phyloP scores from a whole-genome alignment of 2,888 invertebrate genomes.

The Papilio gigon region DNA sequence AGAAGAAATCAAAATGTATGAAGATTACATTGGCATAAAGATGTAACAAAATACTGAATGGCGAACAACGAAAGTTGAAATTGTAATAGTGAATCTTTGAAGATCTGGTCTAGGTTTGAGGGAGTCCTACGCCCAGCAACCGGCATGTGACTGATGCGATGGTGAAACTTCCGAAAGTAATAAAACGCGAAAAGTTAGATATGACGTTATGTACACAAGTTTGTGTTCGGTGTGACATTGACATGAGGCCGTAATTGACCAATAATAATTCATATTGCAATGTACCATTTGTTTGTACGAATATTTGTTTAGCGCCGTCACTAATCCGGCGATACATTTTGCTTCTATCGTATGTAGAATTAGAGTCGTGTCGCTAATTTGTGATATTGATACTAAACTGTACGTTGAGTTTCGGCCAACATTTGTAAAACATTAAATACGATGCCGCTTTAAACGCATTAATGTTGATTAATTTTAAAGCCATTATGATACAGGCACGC shows the following conservation, averaged over 20 bases:
- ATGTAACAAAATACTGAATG: too few relatives aligned
- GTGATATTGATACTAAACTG: conserved; percentile 35
- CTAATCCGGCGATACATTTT: conserved; percentile 36
- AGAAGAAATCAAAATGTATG: too few relatives aligned
- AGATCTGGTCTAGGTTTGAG: too few relatives aligned
- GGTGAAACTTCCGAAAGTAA: too few relatives aligned
- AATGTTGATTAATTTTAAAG: conserved; percentile 7
- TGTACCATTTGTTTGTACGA: conserved; percentile 24
- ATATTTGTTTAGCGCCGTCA: conserved; percentile 33
- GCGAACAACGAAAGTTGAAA: too few relatives aligned
- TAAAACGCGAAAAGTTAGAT: too few relatives aligned
- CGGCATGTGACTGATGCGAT: too few relatives aligned
- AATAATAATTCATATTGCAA: conserved; percentile 33
- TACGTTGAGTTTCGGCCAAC: neutral
- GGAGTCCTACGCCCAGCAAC: too few relatives aligned
- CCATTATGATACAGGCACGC: conserved; percentile 4
- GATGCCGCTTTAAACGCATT: conserved; percentile 7
- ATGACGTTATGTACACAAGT: too few relatives aligned
- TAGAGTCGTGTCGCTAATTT: conserved; percentile 22
- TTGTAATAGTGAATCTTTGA: too few relatives aligned
- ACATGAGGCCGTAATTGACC: conserved; percentile 26
- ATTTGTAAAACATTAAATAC: conserved; percentile 22
- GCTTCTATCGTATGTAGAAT: conserved; percentile 25
- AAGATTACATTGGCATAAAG: too few relatives aligned
- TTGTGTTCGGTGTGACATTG: neutral